These are phyloP conservation scores for Sinodicranocentrus sp. DNA, from an alignment of 2,888 invertebrate genomes.

Conservation along the genomic window DNA sequence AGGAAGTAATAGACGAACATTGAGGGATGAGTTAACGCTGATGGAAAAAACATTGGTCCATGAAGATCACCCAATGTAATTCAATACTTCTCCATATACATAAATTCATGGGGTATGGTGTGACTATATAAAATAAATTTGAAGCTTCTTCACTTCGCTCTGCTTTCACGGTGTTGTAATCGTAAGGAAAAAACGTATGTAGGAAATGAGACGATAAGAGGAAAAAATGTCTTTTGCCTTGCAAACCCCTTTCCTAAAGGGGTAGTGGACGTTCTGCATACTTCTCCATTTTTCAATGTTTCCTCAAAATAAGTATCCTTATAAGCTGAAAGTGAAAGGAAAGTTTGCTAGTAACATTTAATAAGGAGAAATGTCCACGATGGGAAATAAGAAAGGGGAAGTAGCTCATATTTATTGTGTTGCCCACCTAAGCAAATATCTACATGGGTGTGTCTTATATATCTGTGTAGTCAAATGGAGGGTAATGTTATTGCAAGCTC, in stretches of 20 bases:
- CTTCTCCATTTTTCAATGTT: no score
- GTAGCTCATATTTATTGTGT: slow-evolving; percentile 7
- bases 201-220: slow-evolving; percentile 34
- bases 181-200: background rate
- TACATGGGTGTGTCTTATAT: background rate
- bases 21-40: slow-evolving; percentile 18
- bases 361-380: slow-evolving; percentile 21
- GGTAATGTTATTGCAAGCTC: slow-evolving; percentile 4
- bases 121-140: background rate
- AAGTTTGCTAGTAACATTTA: slow-evolving; percentile 34
- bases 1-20: background rate
- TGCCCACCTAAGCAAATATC: background rate
- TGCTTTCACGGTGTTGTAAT: no score
- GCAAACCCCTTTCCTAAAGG: no score
- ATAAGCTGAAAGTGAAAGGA: no score
- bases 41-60: slow-evolving; percentile 41
- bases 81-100: slow-evolving; percentile 39
- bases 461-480: background rate
- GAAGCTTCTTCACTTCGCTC: background rate
- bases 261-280: no score
- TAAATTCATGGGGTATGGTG: slow-evolving; percentile 25
- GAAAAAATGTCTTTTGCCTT: no score
- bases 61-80: slow-evolving; percentile 37
- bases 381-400: slow-evolving; percentile 20
- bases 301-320: no score